Base-by-base conservation (phyloP, 2,888 invertebrate species). In the Lypha dubia region DNA sequence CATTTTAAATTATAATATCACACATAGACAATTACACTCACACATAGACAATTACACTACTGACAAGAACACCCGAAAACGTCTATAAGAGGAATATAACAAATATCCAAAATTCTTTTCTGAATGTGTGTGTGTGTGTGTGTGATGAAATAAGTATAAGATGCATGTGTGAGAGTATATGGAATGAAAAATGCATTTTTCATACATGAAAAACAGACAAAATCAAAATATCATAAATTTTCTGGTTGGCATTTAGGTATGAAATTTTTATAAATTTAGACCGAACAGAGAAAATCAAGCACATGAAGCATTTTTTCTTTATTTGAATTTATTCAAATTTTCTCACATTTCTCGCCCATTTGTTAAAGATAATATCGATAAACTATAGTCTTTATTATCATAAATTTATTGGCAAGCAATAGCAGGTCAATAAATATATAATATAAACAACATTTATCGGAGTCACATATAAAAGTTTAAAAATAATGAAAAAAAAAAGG, bases 21-120 rank as follows among this genome's bases (percentile, higher is more conserved):
- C 13, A 38, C 49, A 73, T 17, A 60, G 15, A 79, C 82, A 87
- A 87, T 85, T 86, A 68, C 83, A 85, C 65, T 84, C 70, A 76
- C 65, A 74, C n/a, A n/a, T n/a, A n/a, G n/a, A n/a, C n/a, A n/a
- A n/a, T n/a, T n/a, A 67, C 20, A 38, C 3, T n/a, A n/a, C n/a
- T n/a, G n/a, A n/a, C n/a, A n/a, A n/a, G n/a, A n/a, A n/a, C n/a
- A n/a, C 44, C 46, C 28, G 9, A 13, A 17, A 6, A 28, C 24
- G 20, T 63, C 13, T 38, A 38, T 17, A 38, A 38, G 17, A 63
- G 15, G 28, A 70, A 41, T 46, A 46, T n/a, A 32, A 46, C 46
- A 53, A 32, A 46, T n/a, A n/a, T n/a, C n/a, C n/a, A 49, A 49
- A 32, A 58, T 32, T 58, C 17, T 11, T n/a, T 58, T 35, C 11